These are phyloP conservation scores for Ceratoteleas bidentatus DNA, from an alignment of 1,140 invertebrate species.

Conservation along the genomic window DNA sequence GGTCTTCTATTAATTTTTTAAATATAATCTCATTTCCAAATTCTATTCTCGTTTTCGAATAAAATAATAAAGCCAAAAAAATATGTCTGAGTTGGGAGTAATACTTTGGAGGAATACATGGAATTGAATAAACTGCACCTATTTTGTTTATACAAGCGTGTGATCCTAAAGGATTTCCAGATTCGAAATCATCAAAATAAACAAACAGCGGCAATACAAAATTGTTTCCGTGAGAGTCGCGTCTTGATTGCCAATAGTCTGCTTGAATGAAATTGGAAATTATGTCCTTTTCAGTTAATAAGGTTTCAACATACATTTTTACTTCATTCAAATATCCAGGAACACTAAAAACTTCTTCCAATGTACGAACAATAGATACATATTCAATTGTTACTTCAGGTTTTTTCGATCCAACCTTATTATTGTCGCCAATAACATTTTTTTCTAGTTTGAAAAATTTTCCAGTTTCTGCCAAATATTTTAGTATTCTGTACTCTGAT, in stretches of 20 bases:
- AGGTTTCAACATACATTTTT: neutral
- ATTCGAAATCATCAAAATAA: neutral
- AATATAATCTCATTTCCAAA: constrained; percentile 12
- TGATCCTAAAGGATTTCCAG: neutral
- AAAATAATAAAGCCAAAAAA: neutral
- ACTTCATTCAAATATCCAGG: neutral
- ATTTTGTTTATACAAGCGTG: neutral
- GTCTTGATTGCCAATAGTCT: neutral
- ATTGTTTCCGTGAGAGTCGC: neutral
- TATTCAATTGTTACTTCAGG: neutral
- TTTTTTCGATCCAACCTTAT: neutral
- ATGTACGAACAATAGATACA: neutral
- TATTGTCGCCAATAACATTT: neutral
- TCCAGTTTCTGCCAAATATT: neutral
- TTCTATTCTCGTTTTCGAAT: neutral
- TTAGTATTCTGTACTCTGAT: neutral
- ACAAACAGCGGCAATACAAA: neutral
- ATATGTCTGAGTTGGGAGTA: neutral
- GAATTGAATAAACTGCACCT: neutral
- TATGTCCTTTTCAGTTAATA: constrained; percentile 3
- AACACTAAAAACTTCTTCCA: neutral
- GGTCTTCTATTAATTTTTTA: constrained; percentile 32
- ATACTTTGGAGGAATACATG: constrained; percentile 4
- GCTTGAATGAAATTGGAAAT: neutral
- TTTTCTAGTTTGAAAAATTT: neutral